phyloP scores from a whole-genome alignment of 2,113 vertebrate genomes.

The Stictonetta naevosa region DNA sequence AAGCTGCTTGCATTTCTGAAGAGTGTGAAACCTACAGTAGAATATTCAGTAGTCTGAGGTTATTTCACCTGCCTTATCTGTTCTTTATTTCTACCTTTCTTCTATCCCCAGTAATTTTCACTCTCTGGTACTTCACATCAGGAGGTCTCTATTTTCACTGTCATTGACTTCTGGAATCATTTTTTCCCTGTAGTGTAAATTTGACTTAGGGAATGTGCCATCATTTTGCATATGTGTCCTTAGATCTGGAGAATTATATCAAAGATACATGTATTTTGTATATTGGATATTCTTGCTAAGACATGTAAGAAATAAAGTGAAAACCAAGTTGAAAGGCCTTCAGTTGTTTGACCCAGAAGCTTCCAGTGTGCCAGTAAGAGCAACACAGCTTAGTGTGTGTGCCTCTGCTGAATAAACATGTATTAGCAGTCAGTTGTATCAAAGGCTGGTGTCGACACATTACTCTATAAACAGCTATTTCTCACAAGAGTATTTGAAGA shows the following conservation, averaged over 20 bases:
- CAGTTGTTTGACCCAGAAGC: neutral
- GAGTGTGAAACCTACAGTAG: neutral
- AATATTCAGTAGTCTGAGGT: neutral
- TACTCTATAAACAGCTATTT: neutral
- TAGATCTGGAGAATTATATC: neutral
- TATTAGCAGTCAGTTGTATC: neutral
- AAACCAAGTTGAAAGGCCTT: neutral
- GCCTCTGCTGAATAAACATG: neutral
- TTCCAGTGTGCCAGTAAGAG: neutral
- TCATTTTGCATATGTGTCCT: neutral
- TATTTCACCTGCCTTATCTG: neutral
- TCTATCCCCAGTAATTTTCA: constrained; percentile 5
- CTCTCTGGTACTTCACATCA: neutral
- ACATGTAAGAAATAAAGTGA: neutral
- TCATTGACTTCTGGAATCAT: neutral
- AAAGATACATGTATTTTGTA: neutral
- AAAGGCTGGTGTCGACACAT: neutral
- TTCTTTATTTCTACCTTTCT: neutral
- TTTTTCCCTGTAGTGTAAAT: neutral
- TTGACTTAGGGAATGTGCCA: neutral
- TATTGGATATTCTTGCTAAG: neutral
- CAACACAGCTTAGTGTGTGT: neutral
- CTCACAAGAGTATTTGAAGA: neutral
- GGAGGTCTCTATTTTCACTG: neutral
- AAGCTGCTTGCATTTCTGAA: neutral